These are phyloP conservation scores for Phocides pigmalion DNA, from an alignment of 1,140 invertebrate species.

Conservation along the genomic window DNA sequence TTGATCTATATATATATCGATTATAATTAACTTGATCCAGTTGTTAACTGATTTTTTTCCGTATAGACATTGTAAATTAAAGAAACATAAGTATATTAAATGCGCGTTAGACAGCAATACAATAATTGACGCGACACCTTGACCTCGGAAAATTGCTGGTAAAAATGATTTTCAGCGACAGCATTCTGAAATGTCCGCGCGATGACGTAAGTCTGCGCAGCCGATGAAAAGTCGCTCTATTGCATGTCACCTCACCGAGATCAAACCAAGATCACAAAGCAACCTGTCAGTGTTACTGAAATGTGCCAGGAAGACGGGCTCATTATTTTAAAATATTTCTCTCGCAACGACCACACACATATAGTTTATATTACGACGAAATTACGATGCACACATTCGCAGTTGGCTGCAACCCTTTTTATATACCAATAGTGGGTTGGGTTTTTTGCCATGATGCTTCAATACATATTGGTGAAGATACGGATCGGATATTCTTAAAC, in stretches of 20 bases:
- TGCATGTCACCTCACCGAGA: conserved; percentile 16
- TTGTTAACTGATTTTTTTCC: no score
- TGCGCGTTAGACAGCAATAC: neutral
- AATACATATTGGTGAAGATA: no score
- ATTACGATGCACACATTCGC: conserved; percentile 25
- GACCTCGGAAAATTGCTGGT: conserved; percentile 52
- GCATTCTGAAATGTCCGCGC: conserved; percentile 55
- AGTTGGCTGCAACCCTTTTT: no score
- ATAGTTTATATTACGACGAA: neutral
- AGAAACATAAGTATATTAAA: no score
- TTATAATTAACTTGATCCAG: no score
- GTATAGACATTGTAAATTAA: no score
- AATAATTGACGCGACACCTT: conserved; percentile 44
- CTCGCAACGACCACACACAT: conserved; percentile 6
- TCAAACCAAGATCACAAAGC: conserved; percentile 7
- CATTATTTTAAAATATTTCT: conserved; percentile 23
- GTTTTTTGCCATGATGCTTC: no score
- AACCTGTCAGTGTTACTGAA: conserved; percentile 7
- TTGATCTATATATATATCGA: no score
- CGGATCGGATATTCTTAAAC: no score
- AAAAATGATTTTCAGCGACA: conserved; percentile 55
- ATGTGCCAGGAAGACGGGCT: conserved; percentile 16
- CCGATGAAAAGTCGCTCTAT: conserved; percentile 22
- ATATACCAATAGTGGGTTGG: no score
- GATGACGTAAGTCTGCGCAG: conserved; percentile 37